Percentiles rank a stretch among this genome's conserved stretches.
These are phyloP conservation scores for Copsychus sechellarum DNA, from an alignment of 2,113 vertebrate species.

Conservation along the genomic window DNA sequence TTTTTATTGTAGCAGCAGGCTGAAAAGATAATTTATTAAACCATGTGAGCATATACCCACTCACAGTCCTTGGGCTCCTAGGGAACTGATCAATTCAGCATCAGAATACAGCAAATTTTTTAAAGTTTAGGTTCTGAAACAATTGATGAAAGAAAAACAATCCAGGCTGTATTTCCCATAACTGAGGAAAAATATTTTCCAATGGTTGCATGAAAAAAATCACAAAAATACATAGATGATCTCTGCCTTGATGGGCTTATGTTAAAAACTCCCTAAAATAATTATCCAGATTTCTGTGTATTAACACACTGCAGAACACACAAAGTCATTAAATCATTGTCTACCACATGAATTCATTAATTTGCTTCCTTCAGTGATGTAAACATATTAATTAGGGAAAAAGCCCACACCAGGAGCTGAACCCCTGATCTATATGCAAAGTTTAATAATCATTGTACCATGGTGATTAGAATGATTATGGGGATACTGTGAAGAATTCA, in stretches of 20 bases:
- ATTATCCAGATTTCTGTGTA: neutral
- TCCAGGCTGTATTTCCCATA: neutral
- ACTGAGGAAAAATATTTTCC: neutral
- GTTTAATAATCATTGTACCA: slow-evolving; percentile 70
- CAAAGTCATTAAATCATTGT: slow-evolving; percentile 3
- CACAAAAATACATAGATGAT: neutral
- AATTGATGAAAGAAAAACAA: neutral
- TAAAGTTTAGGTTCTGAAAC: neutral
- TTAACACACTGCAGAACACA: neutral
- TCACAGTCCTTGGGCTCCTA: neutral
- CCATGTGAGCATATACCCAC: neutral
- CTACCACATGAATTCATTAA: slow-evolving; percentile 49
- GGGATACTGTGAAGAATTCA: slow-evolving; percentile 72
- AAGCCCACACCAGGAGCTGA: slow-evolving; percentile 58
- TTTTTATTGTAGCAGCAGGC: neutral
- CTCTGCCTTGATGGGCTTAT: neutral
- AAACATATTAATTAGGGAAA: slow-evolving; percentile 69
- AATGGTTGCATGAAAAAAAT: neutral
- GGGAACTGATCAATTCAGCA: neutral
- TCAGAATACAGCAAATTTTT: neutral
- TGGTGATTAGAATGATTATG: slow-evolving; percentile 71
- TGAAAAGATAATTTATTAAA: neutral
- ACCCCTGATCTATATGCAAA: slow-evolving; percentile 67
- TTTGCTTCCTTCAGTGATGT: slow-evolving; percentile 10
- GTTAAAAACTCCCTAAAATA: neutral